These are phyloP conservation scores for Nephotettix cincticeps DNA, from an alignment of 1,140 invertebrate genomes.

Conservation along the genomic window DNA sequence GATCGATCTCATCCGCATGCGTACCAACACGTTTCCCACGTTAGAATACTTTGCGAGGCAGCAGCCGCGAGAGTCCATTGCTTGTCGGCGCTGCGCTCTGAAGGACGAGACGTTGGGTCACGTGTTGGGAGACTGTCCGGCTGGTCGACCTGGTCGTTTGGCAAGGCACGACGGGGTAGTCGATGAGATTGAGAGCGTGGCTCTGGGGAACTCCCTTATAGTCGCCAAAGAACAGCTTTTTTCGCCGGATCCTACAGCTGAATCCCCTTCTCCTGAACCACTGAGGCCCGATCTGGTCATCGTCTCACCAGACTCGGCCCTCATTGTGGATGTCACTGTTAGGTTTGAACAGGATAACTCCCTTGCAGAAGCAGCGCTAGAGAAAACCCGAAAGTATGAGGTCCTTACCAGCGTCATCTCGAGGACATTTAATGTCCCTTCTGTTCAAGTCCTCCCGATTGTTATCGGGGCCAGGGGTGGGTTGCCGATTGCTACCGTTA, in stretches of 20 bases:
- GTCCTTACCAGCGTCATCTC: neutral
- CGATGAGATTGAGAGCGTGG: neutral
- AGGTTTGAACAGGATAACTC: neutral
- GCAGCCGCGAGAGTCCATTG: neutral
- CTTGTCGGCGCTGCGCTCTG: neutral
- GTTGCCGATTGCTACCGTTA: neutral
- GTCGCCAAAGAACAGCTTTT: neutral
- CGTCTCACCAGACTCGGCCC: neutral
- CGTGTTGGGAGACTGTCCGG: neutral
- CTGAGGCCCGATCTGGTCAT: slow-evolving; percentile 5
- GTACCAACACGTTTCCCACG: neutral
- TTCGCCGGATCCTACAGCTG: no score
- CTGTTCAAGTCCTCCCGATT: neutral
- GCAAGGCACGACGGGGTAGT: neutral
- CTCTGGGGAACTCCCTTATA: neutral
- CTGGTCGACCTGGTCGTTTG: neutral
- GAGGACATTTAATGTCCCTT: neutral
- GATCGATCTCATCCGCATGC: slow-evolving; percentile 6
- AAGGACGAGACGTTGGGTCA: neutral
- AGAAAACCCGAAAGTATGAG: neutral
- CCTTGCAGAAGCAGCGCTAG: neutral
- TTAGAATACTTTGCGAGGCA: neutral
- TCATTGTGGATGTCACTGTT: slow-evolving; percentile 1
- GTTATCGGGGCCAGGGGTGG: neutral
- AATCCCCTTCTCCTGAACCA: no score